phyloP scores from a whole-genome alignment of 2,797 vertebrate genomes.

The Hozukius guyotensis region DNA sequence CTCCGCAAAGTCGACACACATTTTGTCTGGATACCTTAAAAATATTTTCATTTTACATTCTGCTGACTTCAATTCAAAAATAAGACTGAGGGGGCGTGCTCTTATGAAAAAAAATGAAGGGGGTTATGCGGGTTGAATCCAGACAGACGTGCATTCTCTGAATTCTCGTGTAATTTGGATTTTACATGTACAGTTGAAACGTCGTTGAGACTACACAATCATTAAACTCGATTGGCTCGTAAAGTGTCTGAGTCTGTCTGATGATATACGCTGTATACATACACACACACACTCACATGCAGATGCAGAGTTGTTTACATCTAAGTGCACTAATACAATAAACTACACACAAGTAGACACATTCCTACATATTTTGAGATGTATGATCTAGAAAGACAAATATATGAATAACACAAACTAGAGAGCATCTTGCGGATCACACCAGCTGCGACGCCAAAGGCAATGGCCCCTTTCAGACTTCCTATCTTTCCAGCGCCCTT shows the following conservation, averaged over 20 bases:
- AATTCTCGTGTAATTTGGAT: constrained; percentile 36
- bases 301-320: background rate
- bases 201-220: background rate
- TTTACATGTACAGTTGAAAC: constrained; percentile 2
- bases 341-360: background rate
- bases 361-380: background rate
- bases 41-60: background rate
- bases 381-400: background rate
- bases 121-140: background rate
- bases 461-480: no score
- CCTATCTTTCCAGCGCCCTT: no score
- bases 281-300: background rate
- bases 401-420: background rate
- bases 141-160: constrained; percentile 54
- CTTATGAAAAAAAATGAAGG: background rate
- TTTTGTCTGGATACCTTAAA: background rate
- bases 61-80: background rate
- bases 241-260: constrained; percentile 14
- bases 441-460: background rate
- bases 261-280: background rate
- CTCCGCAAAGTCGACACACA: background rate
- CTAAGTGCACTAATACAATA: background rate
- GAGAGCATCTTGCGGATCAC: background rate
- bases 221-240: constrained; percentile 48
- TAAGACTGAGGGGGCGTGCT: background rate